These are phyloP conservation scores for Astyanax mexicanus DNA, from an alignment of 2,797 vertebrate genomes.

Conservation along the genomic window DNA sequence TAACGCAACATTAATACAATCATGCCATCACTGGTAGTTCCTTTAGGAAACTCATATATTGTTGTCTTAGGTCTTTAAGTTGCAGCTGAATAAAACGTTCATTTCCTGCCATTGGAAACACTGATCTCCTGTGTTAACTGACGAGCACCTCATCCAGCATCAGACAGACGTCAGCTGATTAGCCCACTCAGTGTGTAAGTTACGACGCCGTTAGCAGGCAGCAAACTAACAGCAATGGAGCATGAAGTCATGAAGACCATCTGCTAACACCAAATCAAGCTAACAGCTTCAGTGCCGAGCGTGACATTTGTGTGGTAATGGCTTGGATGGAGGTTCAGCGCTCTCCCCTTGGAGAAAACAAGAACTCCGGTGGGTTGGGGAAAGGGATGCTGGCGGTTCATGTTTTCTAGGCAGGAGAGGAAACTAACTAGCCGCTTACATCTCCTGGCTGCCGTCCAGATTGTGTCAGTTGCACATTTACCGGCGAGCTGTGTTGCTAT, in stretches of 20 bases:
- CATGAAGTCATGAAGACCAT: not conserved
- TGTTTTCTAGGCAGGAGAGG: not conserved
- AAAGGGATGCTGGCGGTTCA: slow-evolving; percentile 4
- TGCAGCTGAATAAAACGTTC: too few relatives aligned
- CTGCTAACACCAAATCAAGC: not conserved
- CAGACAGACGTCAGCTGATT: not conserved
- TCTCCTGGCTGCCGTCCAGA: slow-evolving; percentile 15
- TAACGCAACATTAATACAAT: too few relatives aligned
- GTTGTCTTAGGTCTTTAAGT: too few relatives aligned
- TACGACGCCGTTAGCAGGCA: not conserved
- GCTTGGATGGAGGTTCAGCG: slow-evolving; percentile 5
- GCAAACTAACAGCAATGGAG: not conserved
- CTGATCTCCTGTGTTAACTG: not conserved
- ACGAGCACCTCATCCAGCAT: not conserved
- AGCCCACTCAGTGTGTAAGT: too few relatives aligned
- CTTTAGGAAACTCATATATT: too few relatives aligned
- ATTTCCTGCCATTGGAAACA: not conserved
- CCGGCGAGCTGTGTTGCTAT: slow-evolving; percentile 11
- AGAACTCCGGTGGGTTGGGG: slow-evolving; percentile 6
- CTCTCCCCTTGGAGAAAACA: not conserved
- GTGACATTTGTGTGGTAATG: not conserved
- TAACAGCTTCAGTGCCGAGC: slow-evolving; percentile 1
- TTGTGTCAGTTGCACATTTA: slow-evolving; percentile 21
- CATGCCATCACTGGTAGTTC: too few relatives aligned
- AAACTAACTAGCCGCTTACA: slow-evolving; percentile 12